Evolutionary conservation across 1,140 invertebrate species (phyloP), one percentile per base, ranked within the genome.

Genomic region (Sarcophaga peregrina): DNA sequence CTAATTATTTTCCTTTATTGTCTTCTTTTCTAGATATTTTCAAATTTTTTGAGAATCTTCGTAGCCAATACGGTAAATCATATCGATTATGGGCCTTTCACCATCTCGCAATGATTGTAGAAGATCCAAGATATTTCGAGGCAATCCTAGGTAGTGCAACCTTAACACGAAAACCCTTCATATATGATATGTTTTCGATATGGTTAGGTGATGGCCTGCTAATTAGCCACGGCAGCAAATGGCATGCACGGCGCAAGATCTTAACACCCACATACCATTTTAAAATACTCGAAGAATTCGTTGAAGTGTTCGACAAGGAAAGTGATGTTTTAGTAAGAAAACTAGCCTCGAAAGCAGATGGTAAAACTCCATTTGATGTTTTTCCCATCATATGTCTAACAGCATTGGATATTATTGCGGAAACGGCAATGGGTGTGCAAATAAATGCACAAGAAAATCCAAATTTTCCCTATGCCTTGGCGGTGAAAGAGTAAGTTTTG

Each of bases 231-330:
- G 87, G 95, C n/a, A 87, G 91, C 8, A 96, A 96, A 91, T 97
- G 96, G 96, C 92, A 93, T 17, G 88, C 86, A 0, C 89, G 95
- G 75, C 89, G 96, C 54, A 96, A 96, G 91, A 91, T 97, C 68
- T 86, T 97, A 10, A 97, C 96, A 5, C 95, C 95, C 46, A 94
- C 95, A 0, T 97, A 97, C 87, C 96, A 97, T 88, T 96, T 96
- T 87, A 94, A 94, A 82, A 97, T 97, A 75, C 90, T 97, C 5
- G 93, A 96, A 84, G 93, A 95, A 86, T 97, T 96, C 86, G 83
- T 95, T 4, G 91, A 93, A 11, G 91, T 95, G 3, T 95, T 96
- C 87, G 93, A 94, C 84, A 92, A 94, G 82, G 93, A 96, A 85
- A 90, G 92, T 25, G 85, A 90, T 7, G 90, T 92, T 15, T 88